Evolutionary conservation across 2,113 vertebrate species (phyloP).

Genomic region (Gyps fulvus): DNA sequence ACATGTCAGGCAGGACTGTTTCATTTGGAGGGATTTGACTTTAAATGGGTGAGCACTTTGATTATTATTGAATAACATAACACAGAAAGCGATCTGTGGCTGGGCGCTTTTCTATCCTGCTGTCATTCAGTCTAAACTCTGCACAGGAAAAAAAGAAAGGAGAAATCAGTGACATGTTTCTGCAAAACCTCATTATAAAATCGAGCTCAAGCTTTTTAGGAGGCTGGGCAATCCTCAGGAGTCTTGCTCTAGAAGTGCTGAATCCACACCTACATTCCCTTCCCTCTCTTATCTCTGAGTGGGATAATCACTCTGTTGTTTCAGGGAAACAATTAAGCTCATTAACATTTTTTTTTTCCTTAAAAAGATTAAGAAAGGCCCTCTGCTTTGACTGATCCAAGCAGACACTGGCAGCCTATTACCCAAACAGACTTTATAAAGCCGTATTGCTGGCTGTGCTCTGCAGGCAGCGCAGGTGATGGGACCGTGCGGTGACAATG

Average conservation of each 20-base stretch:
- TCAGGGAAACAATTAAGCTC: background rate
- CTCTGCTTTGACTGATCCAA: background rate
- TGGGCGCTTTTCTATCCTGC: background rate
- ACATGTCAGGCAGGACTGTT: background rate
- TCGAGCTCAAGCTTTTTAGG: background rate
- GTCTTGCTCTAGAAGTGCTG: background rate
- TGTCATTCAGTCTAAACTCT: background rate
- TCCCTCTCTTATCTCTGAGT: background rate
- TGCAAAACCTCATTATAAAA: background rate
- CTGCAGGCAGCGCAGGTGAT: fast-evolving
- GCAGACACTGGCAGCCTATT: background rate
- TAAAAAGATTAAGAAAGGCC: background rate
- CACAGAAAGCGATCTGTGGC: background rate
- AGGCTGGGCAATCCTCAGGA: background rate
- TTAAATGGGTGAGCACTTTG: background rate
- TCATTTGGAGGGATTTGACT: background rate
- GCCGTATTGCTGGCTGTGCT: fast-evolving
- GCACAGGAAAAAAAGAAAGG: background rate
- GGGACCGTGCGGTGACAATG: fast-evolving
- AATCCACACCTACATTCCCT: background rate
- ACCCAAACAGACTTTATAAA: background rate
- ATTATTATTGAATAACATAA: background rate
- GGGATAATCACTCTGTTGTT: background rate
- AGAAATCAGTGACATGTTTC: background rate
- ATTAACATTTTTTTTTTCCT: background rate